These are phyloP conservation scores for Luidia sarsii DNA, from an alignment of 53 echinoderm and acorn worm genomes.

Conservation along the genomic window DNA sequence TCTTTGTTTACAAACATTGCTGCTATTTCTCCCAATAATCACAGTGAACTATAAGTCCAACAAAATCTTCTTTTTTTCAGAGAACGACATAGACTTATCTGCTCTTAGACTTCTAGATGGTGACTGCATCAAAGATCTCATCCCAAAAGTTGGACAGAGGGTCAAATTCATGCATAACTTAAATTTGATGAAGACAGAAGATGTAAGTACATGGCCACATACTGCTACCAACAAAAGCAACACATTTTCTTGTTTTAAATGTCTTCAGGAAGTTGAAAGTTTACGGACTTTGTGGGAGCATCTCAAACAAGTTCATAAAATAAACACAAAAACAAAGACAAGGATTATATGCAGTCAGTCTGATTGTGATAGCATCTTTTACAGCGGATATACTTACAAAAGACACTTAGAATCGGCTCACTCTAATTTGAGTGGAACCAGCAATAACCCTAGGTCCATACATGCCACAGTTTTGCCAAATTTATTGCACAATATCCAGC, in stretches of 20 bases:
- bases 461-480: neutral
- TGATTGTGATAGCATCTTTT: neutral
- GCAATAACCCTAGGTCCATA: neutral
- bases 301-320: neutral
- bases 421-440: too few species aligned
- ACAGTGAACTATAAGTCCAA: too few species aligned
- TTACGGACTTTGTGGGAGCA: neutral
- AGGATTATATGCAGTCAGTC: neutral
- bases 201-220: too few species aligned
- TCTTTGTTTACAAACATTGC: too few species aligned
- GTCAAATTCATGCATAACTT: neutral
- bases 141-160: neutral
- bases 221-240: neutral
- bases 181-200: too few species aligned
- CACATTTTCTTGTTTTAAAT: neutral
- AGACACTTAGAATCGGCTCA: constrained; percentile 1
- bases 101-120: constrained; percentile 2
- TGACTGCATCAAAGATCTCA: constrained; percentile 9
- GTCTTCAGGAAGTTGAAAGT: neutral
- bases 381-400: constrained; percentile 19
- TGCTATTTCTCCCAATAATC: too few species aligned
- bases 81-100: constrained; percentile 10
- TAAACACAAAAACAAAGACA: neutral
- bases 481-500: neutral
- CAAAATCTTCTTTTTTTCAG: too few species aligned